These are phyloP conservation scores for Clarias macrocephalus DNA, from an alignment of 2,113 vertebrate genomes.

Conservation along the genomic window DNA sequence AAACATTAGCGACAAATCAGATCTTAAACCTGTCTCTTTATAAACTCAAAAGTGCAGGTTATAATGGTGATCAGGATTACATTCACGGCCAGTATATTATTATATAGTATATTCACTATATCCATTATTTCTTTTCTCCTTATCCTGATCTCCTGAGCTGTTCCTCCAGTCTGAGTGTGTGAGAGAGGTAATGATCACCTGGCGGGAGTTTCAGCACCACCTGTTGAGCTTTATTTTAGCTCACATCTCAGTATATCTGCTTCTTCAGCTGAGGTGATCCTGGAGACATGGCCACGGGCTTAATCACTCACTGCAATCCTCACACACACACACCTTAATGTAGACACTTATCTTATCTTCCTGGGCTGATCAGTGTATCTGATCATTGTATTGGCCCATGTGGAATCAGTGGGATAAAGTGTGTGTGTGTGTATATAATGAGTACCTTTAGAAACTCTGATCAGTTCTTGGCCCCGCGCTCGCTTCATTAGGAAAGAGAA, in stretches of 20 bases:
- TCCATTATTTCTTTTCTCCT: no score
- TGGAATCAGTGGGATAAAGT: no score
- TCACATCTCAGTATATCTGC: background rate
- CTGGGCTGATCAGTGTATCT: background rate
- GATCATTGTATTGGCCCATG: background rate
- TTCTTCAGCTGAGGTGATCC: background rate
- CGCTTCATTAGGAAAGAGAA: no score
- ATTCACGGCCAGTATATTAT: background rate
- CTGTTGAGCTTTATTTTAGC: background rate
- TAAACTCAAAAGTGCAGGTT: background rate
- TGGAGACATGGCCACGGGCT: background rate
- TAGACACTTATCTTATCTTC: background rate
- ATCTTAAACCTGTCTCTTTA: background rate
- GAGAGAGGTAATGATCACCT: background rate
- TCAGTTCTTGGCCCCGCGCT: no score
- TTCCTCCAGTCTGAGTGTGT: background rate
- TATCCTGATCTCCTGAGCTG: no score
- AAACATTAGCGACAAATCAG: background rate
- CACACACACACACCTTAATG: background rate
- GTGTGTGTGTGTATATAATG: background rate
- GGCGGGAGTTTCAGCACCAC: background rate
- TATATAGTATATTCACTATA: no score
- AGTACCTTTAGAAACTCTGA: background rate
- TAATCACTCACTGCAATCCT: background rate
- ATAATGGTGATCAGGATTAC: background rate